Percentiles rank a stretch among this genome's conserved stretches.
These are phyloP conservation scores for Ephydatia muelleri DNA, from an alignment of 37 sponge, comb jelly and placozoan genomes.

Conservation along the genomic window DNA sequence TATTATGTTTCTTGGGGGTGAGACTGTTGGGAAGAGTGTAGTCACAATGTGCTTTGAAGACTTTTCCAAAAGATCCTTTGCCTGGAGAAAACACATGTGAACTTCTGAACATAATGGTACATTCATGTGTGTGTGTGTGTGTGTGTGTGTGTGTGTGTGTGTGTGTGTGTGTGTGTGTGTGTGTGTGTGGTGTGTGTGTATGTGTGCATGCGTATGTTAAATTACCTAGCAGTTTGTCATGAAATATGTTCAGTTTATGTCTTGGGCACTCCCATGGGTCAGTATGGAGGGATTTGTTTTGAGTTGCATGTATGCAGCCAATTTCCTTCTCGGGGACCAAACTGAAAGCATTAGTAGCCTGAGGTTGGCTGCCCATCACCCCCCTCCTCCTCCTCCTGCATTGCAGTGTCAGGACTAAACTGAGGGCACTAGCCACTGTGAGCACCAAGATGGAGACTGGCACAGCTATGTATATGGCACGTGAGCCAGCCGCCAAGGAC, in stretches of 20 bases:
- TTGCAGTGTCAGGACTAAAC: neutral
- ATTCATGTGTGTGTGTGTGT: neutral
- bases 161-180: neutral
- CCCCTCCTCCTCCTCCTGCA: neutral
- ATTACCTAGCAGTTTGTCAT: slow-evolving; percentile 24
- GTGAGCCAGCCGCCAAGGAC: neutral
- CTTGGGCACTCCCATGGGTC: slow-evolving; percentile 56
- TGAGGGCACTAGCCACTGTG: neutral
- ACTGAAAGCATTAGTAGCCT: neutral
- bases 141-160: slow-evolving; percentile 4
- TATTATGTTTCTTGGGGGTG: neutral
- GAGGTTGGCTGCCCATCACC: neutral
- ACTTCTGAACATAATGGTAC: no score
- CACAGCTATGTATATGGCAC: neutral
- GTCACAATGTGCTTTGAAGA: slow-evolving; percentile 29
- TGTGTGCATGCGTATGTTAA: neutral
- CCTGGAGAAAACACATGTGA: slow-evolving; percentile 6
- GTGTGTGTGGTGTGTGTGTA: slow-evolving; percentile 1
- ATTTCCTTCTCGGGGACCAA: neutral
- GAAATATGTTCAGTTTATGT: slow-evolving; percentile 16
- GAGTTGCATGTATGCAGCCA: neutral
- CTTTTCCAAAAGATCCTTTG: slow-evolving; percentile 46
- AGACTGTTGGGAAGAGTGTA: slow-evolving; percentile 15
- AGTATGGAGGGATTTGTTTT: neutral
- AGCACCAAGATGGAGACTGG: neutral